Evolutionary conservation across 2,888 invertebrate species (phyloP).

Genomic region (Hipparchia sbordonii): DNA sequence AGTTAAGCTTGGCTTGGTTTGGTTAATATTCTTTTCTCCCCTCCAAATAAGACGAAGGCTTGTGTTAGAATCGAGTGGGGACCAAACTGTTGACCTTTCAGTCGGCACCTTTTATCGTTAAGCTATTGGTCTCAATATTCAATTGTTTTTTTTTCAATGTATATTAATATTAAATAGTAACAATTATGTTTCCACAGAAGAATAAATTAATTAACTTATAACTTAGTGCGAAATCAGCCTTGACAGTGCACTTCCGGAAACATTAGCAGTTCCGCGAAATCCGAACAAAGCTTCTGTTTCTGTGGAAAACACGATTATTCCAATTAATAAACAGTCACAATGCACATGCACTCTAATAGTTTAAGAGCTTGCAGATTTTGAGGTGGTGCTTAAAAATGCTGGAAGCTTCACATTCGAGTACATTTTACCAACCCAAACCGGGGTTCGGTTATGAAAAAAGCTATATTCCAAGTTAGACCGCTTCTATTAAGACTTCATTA

Average conservation of each 20-base stretch:
- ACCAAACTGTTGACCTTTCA: no score
- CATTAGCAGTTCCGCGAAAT: constrained; percentile 53
- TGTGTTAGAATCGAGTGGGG: no score
- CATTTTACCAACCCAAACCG: no score
- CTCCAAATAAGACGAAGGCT: no score
- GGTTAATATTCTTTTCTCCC: no score
- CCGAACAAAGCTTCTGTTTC: constrained; percentile 48
- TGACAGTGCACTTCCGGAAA: constrained; percentile 49
- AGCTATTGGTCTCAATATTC: no score
- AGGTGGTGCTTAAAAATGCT: constrained; percentile 21
- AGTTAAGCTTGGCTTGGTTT: no score
- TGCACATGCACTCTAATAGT: constrained; percentile 45
- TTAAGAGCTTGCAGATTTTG: neutral
- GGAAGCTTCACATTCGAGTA: neutral
- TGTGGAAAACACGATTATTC: constrained; percentile 50
- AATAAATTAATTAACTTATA: neutral
- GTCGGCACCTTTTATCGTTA: no score
- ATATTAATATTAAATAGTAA: neutral
- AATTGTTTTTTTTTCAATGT: neutral
- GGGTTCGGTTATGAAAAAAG: no score
- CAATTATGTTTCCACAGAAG: neutral
- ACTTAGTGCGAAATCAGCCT: constrained; percentile 48
- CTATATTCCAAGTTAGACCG: no score
- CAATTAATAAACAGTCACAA: constrained; percentile 43
- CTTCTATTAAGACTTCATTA: no score